Evolutionary conservation across 2,888 invertebrate genomes (phyloP), one percentile per base, ranked within the genome.

Genomic region (Elmis aenea): DNA sequence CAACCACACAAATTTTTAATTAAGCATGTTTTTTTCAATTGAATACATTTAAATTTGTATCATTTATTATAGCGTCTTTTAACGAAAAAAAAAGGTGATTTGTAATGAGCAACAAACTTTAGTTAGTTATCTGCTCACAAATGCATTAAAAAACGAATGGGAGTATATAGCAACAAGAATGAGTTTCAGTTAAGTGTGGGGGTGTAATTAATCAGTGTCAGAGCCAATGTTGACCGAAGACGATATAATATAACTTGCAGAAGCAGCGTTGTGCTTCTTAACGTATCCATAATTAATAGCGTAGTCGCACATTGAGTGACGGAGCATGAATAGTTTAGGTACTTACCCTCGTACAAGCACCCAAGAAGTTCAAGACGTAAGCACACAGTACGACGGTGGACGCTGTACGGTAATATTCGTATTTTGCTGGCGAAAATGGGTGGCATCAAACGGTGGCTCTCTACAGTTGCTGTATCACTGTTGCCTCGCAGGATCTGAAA

Each of bases 301-400:
- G 42, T 42, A 44, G 48, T 52, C 46, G 50, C 48, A 49, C 50
- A 47, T 44, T 50, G 53, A 54, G 51, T 51, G 55, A 55, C 53
- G 49, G 47, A 45, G 43, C 48, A 51, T 57, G 54, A 56, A 58
- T 58, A 58, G 50, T 58, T 58, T 45, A 51, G 46, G 39, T 50
- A 62, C 72, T 74, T 64, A 83, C 83, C 80, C 58, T 72, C 72
- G 61, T 80, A 81, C 14, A 68, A 67, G 64, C 86, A 87, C 26
- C 86, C 86, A 50, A 79, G 76, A 29, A 87, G 66, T 62, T 87
- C 87, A 42, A 85, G 74, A 32, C 86, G 69, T 55, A 87, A 72
- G 63, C 87, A 87, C 35, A 85, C 81, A 2, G 83, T 85, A 39
- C 85, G 71, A 8, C 77, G 70, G 55, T 81, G 79, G 21, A 79